Evolutionary conservation across 2,113 vertebrate genomes (phyloP).

Genomic region (Daubentonia madagascariensis): DNA sequence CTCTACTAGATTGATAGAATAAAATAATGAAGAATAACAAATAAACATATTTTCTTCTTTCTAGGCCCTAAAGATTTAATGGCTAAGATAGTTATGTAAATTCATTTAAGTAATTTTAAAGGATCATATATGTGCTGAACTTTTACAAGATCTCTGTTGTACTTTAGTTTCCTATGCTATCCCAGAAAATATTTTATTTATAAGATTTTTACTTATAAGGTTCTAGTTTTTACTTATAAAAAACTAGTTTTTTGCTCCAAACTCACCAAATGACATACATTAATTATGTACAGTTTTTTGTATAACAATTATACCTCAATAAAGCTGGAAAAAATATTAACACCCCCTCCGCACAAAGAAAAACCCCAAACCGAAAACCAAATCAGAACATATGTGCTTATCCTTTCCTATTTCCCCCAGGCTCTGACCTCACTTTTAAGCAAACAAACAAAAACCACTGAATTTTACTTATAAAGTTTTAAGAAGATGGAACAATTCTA

Average conservation of each 20-base stretch:
- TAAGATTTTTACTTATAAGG: neutral
- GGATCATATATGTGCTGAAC: neutral
- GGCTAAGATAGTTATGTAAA: neutral
- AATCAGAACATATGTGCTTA: neutral
- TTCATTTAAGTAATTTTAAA: constrained; percentile 17
- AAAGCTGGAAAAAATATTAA: neutral
- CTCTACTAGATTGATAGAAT: neutral
- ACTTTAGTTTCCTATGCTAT: neutral
- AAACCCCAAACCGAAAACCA: too few relatives aligned
- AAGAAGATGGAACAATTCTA: neutral
- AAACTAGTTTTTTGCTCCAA: neutral
- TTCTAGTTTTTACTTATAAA: constrained; percentile 8
- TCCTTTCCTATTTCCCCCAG: neutral
- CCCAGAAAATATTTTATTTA: neutral
- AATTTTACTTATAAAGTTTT: neutral
- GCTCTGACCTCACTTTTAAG: neutral
- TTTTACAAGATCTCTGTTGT: neutral
- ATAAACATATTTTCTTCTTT: neutral
- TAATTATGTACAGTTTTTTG: neutral
- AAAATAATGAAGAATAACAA: neutral
- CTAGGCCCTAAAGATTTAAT: neutral
- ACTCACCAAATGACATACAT: neutral
- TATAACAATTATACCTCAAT: neutral
- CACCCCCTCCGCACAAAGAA: neutral
- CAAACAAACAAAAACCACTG: neutral